Conservation (phyloP, 2,797 vertebrate species). For the Falco cherrug region DNA sequence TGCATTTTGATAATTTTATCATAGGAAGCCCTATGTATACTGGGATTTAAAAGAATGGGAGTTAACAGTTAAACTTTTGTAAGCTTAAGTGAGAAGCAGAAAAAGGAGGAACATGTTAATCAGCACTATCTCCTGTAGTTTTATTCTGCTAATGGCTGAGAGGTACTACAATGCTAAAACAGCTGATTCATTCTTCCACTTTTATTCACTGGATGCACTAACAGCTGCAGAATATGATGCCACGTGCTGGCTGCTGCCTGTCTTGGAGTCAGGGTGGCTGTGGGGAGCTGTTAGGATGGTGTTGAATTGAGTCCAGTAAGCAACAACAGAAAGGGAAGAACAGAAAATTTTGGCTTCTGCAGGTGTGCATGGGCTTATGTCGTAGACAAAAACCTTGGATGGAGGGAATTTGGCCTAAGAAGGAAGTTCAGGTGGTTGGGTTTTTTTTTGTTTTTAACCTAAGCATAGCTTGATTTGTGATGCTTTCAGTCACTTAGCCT, state of each 20-base stretch:
- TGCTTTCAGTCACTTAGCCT: neutral
- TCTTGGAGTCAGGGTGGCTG: neutral
- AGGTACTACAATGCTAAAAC: neutral
- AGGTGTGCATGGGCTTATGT: neutral
- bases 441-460: neutral
- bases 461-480: neutral
- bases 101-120: neutral
- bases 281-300: neutral
- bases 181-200: conserved; percentile 12
- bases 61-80: neutral
- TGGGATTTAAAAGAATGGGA: neutral
- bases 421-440: neutral
- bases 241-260: neutral
- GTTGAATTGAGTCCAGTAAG: neutral
- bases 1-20: neutral
- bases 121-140: neutral
- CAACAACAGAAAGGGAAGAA: neutral
- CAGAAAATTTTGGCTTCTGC: neutral
- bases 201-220: neutral
- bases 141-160: neutral
- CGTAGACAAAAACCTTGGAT: neutral
- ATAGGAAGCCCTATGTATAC: neutral
- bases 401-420: neutral
- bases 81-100: neutral
- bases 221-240: neutral